Evolutionary conservation across 2,797 vertebrate species (phyloP).

Genomic region (Pteropus rufus): DNA sequence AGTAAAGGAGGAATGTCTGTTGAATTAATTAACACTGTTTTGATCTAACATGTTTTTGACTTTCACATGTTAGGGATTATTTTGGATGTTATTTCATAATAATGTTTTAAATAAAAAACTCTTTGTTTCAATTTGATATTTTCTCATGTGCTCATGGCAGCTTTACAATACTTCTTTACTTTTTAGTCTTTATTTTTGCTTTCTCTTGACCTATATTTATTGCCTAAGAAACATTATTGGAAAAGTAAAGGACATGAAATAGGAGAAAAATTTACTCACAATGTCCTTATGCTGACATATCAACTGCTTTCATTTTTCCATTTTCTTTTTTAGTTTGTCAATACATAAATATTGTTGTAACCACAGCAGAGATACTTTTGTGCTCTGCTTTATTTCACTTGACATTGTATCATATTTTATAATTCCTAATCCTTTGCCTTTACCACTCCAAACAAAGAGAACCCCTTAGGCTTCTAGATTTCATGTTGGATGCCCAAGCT

Average conservation of each 20-base stretch:
- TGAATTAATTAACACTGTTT: not conserved
- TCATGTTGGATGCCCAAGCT: not conserved
- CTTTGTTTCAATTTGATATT: not conserved
- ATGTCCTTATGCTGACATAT: not conserved
- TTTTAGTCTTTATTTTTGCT: not conserved
- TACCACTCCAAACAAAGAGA: not conserved
- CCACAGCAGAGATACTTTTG: not conserved
- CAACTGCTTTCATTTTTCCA: not conserved
- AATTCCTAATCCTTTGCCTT: not conserved
- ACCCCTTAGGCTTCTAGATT: not conserved
- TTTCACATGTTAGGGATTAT: not conserved
- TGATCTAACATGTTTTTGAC: not conserved
- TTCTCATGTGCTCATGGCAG: not conserved
- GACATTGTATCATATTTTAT: not conserved
- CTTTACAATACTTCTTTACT: not conserved
- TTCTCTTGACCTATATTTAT: not conserved
- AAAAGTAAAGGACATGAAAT: not conserved
- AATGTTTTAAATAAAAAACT: not conserved
- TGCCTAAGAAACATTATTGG: not conserved
- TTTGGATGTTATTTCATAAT: not conserved
- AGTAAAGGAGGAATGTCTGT: not conserved
- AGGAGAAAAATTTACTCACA: not conserved
- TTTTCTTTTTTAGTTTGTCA: not conserved
- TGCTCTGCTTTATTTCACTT: not conserved
- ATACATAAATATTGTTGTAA: not conserved